A percentile compares a stretch with the other conserved stretches of the same genome.
Evolutionary conservation across 2,888 invertebrate species (phyloP).

Genomic region (Cancer borealis): DNA sequence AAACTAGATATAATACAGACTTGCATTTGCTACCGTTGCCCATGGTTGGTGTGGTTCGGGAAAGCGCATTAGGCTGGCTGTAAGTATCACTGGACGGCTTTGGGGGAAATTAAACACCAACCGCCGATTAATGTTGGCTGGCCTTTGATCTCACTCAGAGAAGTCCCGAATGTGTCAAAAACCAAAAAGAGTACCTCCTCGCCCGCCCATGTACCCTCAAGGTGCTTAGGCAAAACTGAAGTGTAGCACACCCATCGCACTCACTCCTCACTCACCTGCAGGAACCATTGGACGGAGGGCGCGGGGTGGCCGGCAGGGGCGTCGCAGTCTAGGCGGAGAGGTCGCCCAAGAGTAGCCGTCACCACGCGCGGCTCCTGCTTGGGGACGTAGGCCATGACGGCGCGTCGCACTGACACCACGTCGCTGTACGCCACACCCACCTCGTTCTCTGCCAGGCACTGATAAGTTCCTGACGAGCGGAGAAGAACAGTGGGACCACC

Average conservation of each 20-base stretch:
- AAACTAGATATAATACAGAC: no score
- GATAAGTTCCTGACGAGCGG: conserved; percentile 70
- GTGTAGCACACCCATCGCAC: background rate
- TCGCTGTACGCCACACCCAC: conserved; percentile 75
- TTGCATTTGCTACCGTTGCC: no score
- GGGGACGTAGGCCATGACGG: conserved; percentile 74
- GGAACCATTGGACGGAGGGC: conserved; percentile 75
- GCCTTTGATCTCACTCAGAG: background rate
- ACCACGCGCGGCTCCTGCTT: conserved; percentile 72
- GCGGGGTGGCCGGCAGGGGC: conserved; percentile 75
- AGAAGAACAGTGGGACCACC: no score
- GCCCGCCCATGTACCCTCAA: background rate
- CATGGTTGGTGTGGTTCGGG: no score
- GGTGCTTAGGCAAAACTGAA: background rate
- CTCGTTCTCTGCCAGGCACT: conserved; percentile 74
- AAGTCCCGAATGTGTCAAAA: background rate
- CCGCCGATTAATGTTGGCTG: background rate
- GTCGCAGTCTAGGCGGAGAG: conserved; percentile 70
- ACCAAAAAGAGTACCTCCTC: background rate
- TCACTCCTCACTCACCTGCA: conserved; percentile 65
- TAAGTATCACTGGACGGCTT: no score
- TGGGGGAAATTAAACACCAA: no score
- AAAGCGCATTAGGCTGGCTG: no score
- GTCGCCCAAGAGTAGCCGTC: conserved; percentile 70
- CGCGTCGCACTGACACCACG: conserved; percentile 55